A percentile compares a stretch with the other conserved stretches of the same genome.
phyloP scores from a whole-genome alignment of 2,888 invertebrate species.

The Hermaeophaga mercurialis region DNA sequence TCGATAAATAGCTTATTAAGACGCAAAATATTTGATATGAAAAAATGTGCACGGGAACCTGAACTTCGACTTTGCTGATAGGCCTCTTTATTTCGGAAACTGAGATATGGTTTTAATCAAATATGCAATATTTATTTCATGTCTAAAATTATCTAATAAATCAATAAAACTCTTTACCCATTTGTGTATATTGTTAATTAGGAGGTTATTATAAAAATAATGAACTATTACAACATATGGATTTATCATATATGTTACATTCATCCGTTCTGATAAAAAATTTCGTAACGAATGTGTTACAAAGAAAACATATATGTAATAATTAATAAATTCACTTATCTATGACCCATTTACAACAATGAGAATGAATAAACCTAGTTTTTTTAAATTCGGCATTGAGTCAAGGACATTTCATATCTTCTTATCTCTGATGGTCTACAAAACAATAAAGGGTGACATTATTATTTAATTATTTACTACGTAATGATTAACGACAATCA shows the following conservation, averaged over 20 bases:
- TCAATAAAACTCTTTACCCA: constrained; percentile 2
- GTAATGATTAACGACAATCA: too few relatives aligned
- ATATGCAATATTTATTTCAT: constrained; percentile 17
- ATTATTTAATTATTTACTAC: too few relatives aligned
- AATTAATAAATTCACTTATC: constrained; percentile 31
- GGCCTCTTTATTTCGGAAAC: not conserved
- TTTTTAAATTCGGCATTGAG: constrained; percentile 13
- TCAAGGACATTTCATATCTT: constrained; percentile 11
- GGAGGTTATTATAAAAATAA: constrained; percentile 22
- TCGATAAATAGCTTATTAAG: too few relatives aligned
- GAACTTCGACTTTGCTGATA: constrained; percentile 14
- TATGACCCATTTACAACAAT: constrained; percentile 29
- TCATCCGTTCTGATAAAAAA: constrained; percentile 24
- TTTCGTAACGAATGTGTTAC: constrained; percentile 24
- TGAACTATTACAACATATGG: constrained; percentile 19
- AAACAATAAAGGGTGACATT: not conserved
- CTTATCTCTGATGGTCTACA: not conserved
- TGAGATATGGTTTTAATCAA: constrained; percentile 2
- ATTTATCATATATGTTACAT: constrained; percentile 18
- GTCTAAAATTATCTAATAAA: constrained; percentile 12
- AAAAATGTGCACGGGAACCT: not conserved
- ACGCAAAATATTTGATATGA: too few relatives aligned
- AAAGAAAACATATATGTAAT: constrained; percentile 30
- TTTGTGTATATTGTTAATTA: constrained; percentile 21
- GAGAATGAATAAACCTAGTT: constrained; percentile 19